Conservation (phyloP, 2,888 invertebrate species). For the Venusia cambrica region DNA sequence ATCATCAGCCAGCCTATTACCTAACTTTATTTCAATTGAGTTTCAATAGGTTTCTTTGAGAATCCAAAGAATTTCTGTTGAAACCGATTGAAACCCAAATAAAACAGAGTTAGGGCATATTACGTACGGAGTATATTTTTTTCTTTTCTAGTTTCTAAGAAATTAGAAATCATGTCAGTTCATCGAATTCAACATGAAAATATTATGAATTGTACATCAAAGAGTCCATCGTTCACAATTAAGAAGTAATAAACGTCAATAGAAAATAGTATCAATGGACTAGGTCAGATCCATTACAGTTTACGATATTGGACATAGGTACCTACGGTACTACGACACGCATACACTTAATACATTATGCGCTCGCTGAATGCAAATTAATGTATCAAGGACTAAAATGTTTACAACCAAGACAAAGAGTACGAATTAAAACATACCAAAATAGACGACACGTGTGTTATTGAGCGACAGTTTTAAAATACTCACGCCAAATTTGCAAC, state of each 20-base stretch:
- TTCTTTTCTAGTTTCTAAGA: no score
- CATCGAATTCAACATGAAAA: no score
- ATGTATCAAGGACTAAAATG: conserved; percentile 43
- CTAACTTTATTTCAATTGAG: no score
- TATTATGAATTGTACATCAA: conserved; percentile 25
- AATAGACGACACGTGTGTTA: conserved; percentile 38
- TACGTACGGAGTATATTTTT: no score
- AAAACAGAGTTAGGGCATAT: no score
- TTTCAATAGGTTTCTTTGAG: no score
- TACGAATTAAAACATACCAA: conserved; percentile 36
- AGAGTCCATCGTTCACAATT: conserved; percentile 25
- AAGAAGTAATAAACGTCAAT: conserved; percentile 48
- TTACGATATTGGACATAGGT: conserved; percentile 48
- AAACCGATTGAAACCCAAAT: no score
- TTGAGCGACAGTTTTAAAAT: conserved; percentile 42
- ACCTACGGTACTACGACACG: conserved; percentile 36
- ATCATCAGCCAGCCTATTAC: conserved; percentile 7
- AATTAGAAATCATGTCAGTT: no score
- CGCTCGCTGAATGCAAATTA: conserved; percentile 52
- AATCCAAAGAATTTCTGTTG: no score
- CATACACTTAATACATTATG: conserved; percentile 36
- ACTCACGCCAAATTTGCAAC: conserved; percentile 15
- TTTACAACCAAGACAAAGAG: conserved; percentile 41
- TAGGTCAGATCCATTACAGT: conserved; percentile 54
- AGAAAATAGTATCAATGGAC: conserved; percentile 36